phyloP scores from a whole-genome alignment of 2,113 vertebrate species.

The Hoplias malabaricus region DNA sequence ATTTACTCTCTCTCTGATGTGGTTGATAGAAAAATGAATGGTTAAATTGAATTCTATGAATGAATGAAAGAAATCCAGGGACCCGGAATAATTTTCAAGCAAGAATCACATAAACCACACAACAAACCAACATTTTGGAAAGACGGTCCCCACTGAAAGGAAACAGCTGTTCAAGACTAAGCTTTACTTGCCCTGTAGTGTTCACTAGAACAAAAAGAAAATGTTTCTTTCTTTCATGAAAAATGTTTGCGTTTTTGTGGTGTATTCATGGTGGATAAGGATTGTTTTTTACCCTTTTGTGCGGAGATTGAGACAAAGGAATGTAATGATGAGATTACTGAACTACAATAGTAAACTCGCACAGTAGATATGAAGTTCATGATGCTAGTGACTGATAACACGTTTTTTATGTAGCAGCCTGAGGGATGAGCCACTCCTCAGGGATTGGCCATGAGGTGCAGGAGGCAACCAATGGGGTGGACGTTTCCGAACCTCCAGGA shows the following conservation, averaged over 20 bases:
- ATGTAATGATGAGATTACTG: neutral
- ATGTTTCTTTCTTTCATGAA: neutral
- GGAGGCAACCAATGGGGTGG: conserved; percentile 68
- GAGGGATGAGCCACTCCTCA: conserved; percentile 80
- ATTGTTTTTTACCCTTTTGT: conserved; percentile 28
- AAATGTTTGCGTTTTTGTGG: neutral
- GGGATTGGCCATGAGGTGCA: conserved; percentile 70
- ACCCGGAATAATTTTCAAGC: too few relatives aligned
- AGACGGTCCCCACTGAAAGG: too few relatives aligned
- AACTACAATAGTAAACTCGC: conserved; percentile 18
- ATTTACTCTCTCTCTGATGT: too few relatives aligned
- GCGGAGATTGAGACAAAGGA: neutral
- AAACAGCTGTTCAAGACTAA: too few relatives aligned
- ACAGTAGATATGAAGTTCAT: conserved; percentile 14
- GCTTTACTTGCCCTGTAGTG: too few relatives aligned
- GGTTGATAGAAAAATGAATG: too few relatives aligned
- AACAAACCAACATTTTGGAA: too few relatives aligned
- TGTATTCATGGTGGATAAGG: conserved; percentile 8
- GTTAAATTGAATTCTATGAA: too few relatives aligned
- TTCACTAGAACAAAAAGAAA: too few relatives aligned
- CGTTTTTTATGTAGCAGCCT: conserved; percentile 64
- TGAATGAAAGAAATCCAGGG: too few relatives aligned
- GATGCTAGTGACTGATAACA: conserved; percentile 2
- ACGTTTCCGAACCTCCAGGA: conserved; percentile 50
- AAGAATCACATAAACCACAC: too few relatives aligned